Percentiles rank a stretch among this genome's conserved stretches.
Conservation (phyloP, 2,113 vertebrate genomes). For the Podarcis raffonei region DNA sequence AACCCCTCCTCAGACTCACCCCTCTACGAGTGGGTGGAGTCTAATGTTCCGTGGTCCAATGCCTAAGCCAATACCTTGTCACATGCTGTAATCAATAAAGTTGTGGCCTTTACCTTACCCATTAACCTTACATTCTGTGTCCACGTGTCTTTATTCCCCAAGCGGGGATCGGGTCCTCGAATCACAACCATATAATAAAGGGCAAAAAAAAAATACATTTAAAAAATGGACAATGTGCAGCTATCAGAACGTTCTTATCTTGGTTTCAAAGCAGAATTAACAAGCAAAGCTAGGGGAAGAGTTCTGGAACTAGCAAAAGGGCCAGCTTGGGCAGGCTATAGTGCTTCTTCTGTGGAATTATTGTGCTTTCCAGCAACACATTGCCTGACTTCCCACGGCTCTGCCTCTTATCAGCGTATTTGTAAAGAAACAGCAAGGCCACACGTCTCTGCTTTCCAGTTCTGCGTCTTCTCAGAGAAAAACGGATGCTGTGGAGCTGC, state of each 20-base stretch:
- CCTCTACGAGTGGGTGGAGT: too few species aligned
- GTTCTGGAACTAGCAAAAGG: background rate
- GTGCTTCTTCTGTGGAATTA: background rate
- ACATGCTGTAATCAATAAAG: too few species aligned
- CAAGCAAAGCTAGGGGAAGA: background rate
- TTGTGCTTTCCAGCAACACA: background rate
- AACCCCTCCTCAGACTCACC: too few species aligned
- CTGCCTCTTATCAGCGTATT: background rate
- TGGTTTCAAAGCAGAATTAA: background rate
- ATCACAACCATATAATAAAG: too few species aligned
- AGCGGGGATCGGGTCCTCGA: too few species aligned
- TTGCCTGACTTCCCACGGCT: background rate
- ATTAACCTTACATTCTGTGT: too few species aligned
- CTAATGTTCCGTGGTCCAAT: too few species aligned
- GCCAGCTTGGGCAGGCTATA: background rate
- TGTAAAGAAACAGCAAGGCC: too few species aligned
- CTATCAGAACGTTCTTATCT: background rate
- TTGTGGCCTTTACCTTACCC: too few species aligned
- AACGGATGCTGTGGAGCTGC: background rate
- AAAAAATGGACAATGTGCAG: background rate
- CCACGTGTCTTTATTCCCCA: too few species aligned
- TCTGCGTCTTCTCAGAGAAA: background rate
- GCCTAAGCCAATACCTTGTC: too few species aligned
- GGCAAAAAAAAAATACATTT: too few species aligned
- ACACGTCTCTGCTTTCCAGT: background rate